Conservation (phyloP, 2,797 vertebrate genomes). For the Lithobates pipiens region DNA sequence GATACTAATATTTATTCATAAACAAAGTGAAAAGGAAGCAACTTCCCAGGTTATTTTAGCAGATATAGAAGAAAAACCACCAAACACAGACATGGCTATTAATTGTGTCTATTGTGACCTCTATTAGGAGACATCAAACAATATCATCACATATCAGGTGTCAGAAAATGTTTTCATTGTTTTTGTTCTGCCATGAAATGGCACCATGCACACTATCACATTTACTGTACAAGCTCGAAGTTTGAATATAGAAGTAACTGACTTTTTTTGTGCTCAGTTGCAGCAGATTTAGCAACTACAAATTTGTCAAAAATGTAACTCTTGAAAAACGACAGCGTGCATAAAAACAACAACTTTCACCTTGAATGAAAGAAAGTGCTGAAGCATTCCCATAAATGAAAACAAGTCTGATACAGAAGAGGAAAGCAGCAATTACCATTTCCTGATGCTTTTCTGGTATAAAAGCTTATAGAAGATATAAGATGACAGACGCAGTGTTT, state of each 20-base stretch:
- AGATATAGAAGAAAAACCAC: too few relatives aligned
- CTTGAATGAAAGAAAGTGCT: constrained; percentile 34
- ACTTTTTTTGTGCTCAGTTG: background rate
- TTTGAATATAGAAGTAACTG: background rate
- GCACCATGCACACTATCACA: too few relatives aligned
- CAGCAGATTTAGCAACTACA: constrained; percentile 17
- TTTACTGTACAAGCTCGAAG: background rate
- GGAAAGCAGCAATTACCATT: constrained; percentile 30
- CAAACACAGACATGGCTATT: too few relatives aligned
- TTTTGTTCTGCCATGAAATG: too few relatives aligned
- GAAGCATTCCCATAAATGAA: constrained; percentile 4
- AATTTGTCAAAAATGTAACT: constrained; percentile 24
- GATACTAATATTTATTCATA: too few relatives aligned
- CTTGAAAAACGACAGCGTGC: constrained; percentile 15
- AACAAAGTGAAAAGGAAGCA: too few relatives aligned
- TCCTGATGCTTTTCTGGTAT: background rate
- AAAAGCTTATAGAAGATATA: constrained; percentile 27
- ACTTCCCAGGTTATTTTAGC: too few relatives aligned
- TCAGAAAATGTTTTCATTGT: too few relatives aligned
- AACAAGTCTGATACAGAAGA: constrained; percentile 14
- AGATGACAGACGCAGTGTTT: constrained; percentile 2
- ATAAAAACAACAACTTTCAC: constrained; percentile 34
- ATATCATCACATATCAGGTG: too few relatives aligned
- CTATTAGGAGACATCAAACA: too few relatives aligned
- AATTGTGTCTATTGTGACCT: too few relatives aligned